Conservation (phyloP, 2,113 vertebrate genomes). For the Notiomystis cincta region DNA sequence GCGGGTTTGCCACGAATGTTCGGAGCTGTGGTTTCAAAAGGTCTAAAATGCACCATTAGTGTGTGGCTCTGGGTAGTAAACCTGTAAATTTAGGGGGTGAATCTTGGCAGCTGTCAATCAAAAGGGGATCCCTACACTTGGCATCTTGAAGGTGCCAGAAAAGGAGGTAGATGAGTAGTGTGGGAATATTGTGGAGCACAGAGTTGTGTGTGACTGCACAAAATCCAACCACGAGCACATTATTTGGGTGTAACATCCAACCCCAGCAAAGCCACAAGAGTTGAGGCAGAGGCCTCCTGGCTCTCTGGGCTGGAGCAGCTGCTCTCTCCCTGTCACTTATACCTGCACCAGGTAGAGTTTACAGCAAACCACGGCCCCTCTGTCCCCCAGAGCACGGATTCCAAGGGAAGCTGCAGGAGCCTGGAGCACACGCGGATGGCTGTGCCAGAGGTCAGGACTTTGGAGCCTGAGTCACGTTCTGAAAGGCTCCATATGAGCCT, state of each 20-base stretch:
- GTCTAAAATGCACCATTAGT: neutral
- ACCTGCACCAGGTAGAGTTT: neutral
- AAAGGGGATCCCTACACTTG: neutral
- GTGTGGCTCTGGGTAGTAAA: neutral
- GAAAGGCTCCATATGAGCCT: neutral
- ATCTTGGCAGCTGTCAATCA: neutral
- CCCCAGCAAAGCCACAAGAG: neutral
- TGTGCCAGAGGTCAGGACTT: neutral
- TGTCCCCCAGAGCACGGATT: neutral
- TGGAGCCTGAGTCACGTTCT: neutral
- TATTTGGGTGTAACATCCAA: neutral
- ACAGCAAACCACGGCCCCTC: neutral
- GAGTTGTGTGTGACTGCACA: neutral
- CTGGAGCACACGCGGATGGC: neutral
- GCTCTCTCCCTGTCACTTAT: neutral
- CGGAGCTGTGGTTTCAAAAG: neutral
- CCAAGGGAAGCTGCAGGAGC: neutral
- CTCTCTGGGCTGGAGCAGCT: neutral
- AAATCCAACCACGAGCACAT: no score
- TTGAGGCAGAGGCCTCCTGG: neutral
- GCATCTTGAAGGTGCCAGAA: neutral
- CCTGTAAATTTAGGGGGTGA: neutral
- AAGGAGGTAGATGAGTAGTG: neutral
- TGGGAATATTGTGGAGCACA: neutral
- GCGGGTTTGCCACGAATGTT: neutral